Conservation (phyloP, 2,888 invertebrate species). For the Carpatolechia fugitivella region DNA sequence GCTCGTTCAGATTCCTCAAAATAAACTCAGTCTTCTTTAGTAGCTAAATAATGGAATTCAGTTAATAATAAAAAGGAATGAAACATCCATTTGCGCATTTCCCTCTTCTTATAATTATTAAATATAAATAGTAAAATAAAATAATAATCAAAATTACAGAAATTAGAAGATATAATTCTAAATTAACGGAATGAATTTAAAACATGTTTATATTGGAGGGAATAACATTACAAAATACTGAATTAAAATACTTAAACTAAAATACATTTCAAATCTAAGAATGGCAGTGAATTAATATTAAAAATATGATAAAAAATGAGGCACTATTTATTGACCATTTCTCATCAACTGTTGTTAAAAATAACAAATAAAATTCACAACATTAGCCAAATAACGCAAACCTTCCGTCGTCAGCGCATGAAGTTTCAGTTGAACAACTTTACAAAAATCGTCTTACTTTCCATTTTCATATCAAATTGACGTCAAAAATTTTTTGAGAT, state of each 20-base stretch:
- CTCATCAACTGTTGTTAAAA: no score
- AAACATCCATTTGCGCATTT: neutral
- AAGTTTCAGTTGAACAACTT: no score
- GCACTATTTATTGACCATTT: neutral
- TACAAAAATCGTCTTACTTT: no score
- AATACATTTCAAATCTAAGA: constrained; percentile 4
- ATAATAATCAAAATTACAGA: neutral
- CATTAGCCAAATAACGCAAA: no score
- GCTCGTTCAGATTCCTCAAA: constrained; percentile 26
- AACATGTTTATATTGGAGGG: neutral
- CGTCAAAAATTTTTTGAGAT: no score
- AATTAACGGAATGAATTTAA: constrained; percentile 11
- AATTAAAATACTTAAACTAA: constrained; percentile 5
- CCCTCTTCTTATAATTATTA: neutral
- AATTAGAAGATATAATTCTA: neutral
- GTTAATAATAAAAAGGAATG: neutral
- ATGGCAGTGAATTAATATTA: constrained; percentile 13
- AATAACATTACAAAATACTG: constrained; percentile 9
- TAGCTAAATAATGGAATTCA: constrained; percentile 14
- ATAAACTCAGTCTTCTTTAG: constrained; percentile 41
- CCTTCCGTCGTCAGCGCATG: no score
- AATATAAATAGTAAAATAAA: neutral
- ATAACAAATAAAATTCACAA: no score
- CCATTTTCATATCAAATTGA: no score
- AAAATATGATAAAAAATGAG: neutral